Percentiles rank a stretch among this genome's conserved stretches.
These are phyloP conservation scores for Osmoderma eremita DNA, from an alignment of 2,888 invertebrate species.

Conservation along the genomic window DNA sequence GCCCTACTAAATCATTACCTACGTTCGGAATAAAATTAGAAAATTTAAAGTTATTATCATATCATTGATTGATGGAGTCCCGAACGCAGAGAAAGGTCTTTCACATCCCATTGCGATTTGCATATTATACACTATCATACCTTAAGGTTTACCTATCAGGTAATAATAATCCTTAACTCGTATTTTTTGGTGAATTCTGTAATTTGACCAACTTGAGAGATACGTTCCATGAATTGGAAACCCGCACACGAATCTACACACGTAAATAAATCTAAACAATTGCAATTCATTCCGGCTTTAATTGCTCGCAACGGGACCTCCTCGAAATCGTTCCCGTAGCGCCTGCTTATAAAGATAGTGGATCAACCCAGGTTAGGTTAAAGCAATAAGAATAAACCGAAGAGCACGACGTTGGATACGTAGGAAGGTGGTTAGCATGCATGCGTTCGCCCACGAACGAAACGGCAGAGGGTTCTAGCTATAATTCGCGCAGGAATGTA, in stretches of 20 bases:
- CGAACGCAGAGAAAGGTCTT: too few relatives aligned
- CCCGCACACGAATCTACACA: not conserved
- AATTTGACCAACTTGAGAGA: too few relatives aligned
- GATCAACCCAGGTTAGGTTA: conserved; percentile 22
- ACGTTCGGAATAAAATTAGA: too few relatives aligned
- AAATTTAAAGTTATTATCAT: too few relatives aligned
- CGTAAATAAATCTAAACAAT: not conserved
- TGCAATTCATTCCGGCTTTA: conserved; percentile 10
- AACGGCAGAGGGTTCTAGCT: conserved; percentile 24
- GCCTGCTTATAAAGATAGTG: conserved; percentile 29
- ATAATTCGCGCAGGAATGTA: conserved; percentile 48
- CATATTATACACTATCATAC: too few relatives aligned
- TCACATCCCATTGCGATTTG: too few relatives aligned
- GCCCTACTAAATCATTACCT: too few relatives aligned
- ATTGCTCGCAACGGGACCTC: conserved; percentile 22
- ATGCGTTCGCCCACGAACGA: conserved; percentile 22
- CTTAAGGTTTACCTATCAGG: too few relatives aligned
- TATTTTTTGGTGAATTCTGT: too few relatives aligned
- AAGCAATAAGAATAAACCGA: conserved; percentile 16
- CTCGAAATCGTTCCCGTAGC: not conserved
- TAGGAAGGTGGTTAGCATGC: conserved; percentile 6
- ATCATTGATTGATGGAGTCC: too few relatives aligned
- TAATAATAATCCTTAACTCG: too few relatives aligned
- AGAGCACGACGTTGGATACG: conserved; percentile 4
- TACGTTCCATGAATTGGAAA: too few relatives aligned